Percentiles rank a stretch among this genome's conserved stretches.
Conservation (phyloP, 2,888 invertebrate species). For the Coleophora deauratella region DNA sequence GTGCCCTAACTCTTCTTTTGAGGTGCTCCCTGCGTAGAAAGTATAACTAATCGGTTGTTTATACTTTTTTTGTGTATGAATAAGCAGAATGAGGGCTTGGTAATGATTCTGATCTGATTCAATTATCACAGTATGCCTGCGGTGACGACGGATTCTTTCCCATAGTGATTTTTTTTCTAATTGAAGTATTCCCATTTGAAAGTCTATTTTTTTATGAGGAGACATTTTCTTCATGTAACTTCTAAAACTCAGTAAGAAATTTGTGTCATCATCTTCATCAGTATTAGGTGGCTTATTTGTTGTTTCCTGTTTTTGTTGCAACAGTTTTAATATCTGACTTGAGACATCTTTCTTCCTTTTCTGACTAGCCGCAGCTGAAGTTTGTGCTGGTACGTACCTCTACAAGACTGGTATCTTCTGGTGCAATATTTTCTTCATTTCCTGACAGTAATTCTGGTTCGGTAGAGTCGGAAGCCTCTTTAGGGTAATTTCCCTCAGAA, state of each 20-base stretch:
- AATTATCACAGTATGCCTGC: neutral
- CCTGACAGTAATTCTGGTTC: no score
- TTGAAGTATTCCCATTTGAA: conserved; percentile 2
- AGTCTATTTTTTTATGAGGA: conserved; percentile 5
- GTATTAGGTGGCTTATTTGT: neutral
- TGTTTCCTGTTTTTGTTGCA: conserved; percentile 4
- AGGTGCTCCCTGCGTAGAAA: no score
- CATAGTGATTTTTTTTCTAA: conserved; percentile 1
- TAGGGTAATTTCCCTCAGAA: no score
- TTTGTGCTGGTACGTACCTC: no score
- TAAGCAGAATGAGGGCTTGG: no score
- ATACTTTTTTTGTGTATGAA: no score
- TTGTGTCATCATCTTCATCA: conserved; percentile 9
- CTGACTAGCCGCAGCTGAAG: conserved; percentile 3
- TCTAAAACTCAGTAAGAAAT: conserved; percentile 11
- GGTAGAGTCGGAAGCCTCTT: no score
- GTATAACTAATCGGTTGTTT: no score
- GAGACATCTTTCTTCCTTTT: conserved; percentile 7
- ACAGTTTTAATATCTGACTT: conserved; percentile 4
- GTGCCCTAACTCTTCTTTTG: no score
- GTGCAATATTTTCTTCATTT: no score
- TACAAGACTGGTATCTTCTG: no score
- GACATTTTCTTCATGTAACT: conserved; percentile 8
- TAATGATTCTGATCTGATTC: neutral
- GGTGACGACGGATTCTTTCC: neutral